Evolutionary conservation across 2,113 vertebrate genomes (phyloP).

Genomic region (Bubalus kerabau): DNA sequence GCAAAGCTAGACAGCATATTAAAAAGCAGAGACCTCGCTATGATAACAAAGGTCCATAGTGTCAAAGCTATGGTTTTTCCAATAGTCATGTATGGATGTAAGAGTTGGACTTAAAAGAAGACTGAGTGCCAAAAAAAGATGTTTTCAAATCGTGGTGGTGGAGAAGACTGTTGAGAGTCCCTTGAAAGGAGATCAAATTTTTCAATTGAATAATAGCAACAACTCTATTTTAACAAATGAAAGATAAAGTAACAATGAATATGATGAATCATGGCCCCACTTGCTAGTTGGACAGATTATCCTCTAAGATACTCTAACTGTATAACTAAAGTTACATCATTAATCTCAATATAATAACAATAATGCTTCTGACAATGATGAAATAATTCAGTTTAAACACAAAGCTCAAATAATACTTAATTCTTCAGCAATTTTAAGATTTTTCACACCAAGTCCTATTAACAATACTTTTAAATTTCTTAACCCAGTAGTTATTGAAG

Average conservation of each 20-base stretch:
- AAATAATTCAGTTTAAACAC: background rate
- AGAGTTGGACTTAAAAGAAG: background rate
- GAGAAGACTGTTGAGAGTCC: background rate
- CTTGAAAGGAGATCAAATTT: background rate
- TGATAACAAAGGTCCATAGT: too few species aligned
- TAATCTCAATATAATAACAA: background rate
- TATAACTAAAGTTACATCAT: background rate
- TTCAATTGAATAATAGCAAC: background rate
- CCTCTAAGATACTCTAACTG: background rate
- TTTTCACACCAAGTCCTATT: background rate
- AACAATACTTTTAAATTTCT: background rate
- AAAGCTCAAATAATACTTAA: background rate
- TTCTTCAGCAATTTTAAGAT: background rate
- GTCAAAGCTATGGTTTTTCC: background rate
- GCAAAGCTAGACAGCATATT: background rate
- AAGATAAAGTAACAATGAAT: background rate
- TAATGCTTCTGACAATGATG: background rate
- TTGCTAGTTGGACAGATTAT: background rate
- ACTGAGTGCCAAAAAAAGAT: background rate
- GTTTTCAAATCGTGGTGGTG: background rate
- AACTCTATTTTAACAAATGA: background rate
- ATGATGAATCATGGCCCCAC: background rate
- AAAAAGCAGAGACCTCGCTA: background rate
- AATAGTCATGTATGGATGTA: background rate
- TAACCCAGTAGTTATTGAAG: background rate